Percentiles rank a stretch among this genome's conserved stretches.
Conservation (phyloP, 2,888 invertebrate genomes). For the Chelonus formosanus region DNA sequence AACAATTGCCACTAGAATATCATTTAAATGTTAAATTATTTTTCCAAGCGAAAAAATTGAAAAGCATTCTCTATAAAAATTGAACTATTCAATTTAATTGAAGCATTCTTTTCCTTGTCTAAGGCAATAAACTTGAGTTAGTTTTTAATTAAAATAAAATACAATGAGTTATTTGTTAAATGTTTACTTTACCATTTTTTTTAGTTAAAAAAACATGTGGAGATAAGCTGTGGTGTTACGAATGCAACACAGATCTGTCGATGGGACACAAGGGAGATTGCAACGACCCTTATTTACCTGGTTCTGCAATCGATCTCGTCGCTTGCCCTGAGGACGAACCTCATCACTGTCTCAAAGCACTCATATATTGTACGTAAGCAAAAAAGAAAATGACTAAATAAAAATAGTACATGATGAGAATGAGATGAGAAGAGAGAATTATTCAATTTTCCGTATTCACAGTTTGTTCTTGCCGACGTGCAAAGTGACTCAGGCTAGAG, state of each 20-base stretch:
- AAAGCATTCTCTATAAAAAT: too few species aligned
- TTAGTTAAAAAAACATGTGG: constrained; percentile 1
- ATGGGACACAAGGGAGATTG: constrained; percentile 45
- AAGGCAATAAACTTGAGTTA: too few species aligned
- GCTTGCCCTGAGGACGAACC: constrained; percentile 48
- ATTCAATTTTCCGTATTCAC: constrained; percentile 8
- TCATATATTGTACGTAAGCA: constrained; percentile 48
- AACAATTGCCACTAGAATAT: too few species aligned
- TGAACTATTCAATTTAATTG: not conserved
- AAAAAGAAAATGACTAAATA: not conserved
- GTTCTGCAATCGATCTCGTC: constrained; percentile 42
- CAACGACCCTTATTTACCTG: constrained; percentile 51
- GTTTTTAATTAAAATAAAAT: not conserved
- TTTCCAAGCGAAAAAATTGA: too few species aligned
- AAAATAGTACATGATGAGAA: not conserved
- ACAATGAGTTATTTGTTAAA: not conserved
- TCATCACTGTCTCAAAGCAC: constrained; percentile 50
- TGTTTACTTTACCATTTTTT: not conserved
- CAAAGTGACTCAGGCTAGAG: constrained; percentile 9
- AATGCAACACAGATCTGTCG: constrained; percentile 50
- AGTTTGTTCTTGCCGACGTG: constrained; percentile 5
- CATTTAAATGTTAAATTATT: too few species aligned
- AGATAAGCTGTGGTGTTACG: constrained; percentile 48
- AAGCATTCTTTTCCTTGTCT: not conserved
- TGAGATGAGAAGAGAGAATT: constrained; percentile 4